These are phyloP conservation scores for Charadrius vociferus DNA, from an alignment of 2,113 vertebrate genomes.

Conservation along the genomic window DNA sequence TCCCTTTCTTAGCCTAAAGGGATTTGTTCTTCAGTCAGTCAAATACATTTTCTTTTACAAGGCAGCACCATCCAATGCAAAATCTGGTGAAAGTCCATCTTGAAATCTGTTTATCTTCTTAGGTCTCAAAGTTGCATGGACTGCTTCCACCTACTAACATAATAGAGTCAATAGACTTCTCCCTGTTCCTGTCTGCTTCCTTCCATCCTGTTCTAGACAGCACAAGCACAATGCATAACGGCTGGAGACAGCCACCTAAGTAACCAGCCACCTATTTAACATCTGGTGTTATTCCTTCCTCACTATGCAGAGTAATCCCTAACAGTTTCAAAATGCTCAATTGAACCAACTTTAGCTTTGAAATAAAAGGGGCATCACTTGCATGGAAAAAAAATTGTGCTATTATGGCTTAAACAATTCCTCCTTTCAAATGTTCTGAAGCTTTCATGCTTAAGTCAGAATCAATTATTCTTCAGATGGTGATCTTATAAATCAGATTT, in stretches of 20 bases:
- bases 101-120: neutral
- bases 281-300: neutral
- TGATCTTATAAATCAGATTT: neutral
- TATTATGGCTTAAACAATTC: neutral
- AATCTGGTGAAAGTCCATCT: neutral
- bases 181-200: neutral
- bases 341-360: neutral
- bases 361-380: neutral
- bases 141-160: accelerated
- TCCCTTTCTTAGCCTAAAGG: neutral
- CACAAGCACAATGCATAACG: neutral
- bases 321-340: neutral
- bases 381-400: neutral
- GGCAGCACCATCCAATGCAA: neutral
- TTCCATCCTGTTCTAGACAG: neutral
- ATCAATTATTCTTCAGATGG: neutral
- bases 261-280: neutral
- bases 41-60: neutral
- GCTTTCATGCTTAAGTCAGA: neutral
- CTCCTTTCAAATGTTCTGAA: neutral
- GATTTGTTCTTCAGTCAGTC: neutral
- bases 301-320: neutral
- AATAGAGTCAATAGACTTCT: neutral
- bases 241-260: neutral
- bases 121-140: neutral